Percentiles rank a stretch among this genome's conserved stretches.
Evolutionary conservation across 2,797 vertebrate species (phyloP).

Genomic region (Poecilia velifera): DNA sequence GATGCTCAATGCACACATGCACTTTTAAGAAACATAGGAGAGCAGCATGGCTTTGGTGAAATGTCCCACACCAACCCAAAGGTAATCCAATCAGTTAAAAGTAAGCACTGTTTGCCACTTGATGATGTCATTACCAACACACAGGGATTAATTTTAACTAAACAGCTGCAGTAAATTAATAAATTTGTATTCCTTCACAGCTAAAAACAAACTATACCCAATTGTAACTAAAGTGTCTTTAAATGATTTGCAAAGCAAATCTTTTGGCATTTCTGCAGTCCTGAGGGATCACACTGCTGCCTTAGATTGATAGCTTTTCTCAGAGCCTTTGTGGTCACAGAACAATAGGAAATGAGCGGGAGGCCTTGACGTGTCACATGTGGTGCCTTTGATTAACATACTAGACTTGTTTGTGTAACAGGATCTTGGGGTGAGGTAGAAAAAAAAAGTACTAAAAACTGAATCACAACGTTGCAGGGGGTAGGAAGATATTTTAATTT

Average conservation of each 20-base stretch:
- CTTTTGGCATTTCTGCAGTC: slow-evolving; percentile 26
- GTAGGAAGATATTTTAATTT: slow-evolving; percentile 22
- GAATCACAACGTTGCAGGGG: slow-evolving; percentile 39
- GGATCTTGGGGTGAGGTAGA: slow-evolving; percentile 57
- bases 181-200: slow-evolving; percentile 4
- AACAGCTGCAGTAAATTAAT: slow-evolving; percentile 14
- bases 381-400: slow-evolving; percentile 83
- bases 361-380: slow-evolving; percentile 81
- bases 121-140: slow-evolving; percentile 40
- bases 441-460: slow-evolving; percentile 49
- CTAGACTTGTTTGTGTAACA: slow-evolving; percentile 72
- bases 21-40: slow-evolving; percentile 9
- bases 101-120: slow-evolving; percentile 54
- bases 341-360: slow-evolving; percentile 83
- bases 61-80: slow-evolving; percentile 42
- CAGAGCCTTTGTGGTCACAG: slow-evolving; percentile 79
- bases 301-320: slow-evolving; percentile 78
- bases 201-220: slow-evolving; percentile 9
- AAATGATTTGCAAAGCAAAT: background rate
- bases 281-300: slow-evolving; percentile 67
- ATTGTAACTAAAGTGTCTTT: background rate
- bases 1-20: background rate
- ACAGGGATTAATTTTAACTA: slow-evolving; percentile 3
- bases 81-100: slow-evolving; percentile 59
- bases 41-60: slow-evolving; percentile 10